A percentile compares a stretch with the other conserved stretches of the same genome.
Evolutionary conservation across 2,888 invertebrate genomes (phyloP).

Genomic region (Syrphus vitripennis): DNA sequence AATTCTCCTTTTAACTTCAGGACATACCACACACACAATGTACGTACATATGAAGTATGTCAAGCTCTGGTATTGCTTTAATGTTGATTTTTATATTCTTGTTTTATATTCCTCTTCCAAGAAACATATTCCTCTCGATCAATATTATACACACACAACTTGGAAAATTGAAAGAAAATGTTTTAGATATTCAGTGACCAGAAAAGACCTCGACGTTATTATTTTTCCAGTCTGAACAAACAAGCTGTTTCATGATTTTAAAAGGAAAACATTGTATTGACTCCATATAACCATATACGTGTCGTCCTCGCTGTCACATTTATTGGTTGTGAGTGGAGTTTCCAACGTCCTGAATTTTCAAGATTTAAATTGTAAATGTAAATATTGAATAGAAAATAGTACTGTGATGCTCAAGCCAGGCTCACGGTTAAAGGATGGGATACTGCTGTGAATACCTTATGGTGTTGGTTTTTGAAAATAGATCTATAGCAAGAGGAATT

Average conservation of each 20-base stretch:
- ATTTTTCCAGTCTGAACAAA: constrained; percentile 3
- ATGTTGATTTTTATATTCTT: background rate
- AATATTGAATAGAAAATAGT: background rate
- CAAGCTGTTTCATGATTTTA: background rate
- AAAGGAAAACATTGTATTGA: background rate
- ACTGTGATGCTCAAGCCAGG: too few relatives aligned
- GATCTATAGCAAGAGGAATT: background rate
- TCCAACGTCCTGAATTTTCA: background rate
- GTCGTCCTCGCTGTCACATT: background rate
- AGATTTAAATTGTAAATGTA: constrained; percentile 8
- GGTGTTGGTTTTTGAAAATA: background rate
- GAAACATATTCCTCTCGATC: background rate
- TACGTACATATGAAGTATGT: background rate
- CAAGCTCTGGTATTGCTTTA: background rate
- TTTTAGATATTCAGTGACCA: constrained; percentile 38
- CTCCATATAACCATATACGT: background rate
- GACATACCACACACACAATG: background rate
- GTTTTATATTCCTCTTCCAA: background rate
- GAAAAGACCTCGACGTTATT: constrained; percentile 30
- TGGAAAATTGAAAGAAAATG: constrained; percentile 12
- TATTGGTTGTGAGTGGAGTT: background rate
- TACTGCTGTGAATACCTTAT: too few relatives aligned
- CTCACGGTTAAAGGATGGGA: background rate
- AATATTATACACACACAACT: background rate
- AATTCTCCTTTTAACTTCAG: background rate